Conservation (phyloP, 1,140 invertebrate species). For the Fopius arisanus region DNA sequence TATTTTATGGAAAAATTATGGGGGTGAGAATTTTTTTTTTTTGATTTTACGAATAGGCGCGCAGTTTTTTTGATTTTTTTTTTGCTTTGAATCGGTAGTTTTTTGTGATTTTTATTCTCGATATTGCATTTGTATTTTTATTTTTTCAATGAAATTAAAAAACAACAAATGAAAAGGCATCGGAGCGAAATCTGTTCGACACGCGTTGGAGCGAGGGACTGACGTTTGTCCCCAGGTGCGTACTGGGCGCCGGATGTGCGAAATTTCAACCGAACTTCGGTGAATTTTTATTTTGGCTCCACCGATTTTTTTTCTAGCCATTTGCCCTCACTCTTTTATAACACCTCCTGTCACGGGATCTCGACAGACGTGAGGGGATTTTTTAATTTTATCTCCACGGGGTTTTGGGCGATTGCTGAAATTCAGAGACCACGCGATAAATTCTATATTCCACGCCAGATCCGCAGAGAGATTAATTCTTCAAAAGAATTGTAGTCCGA, state of each 20-base stretch:
- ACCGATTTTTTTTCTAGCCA: neutral
- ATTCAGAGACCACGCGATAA: too few species aligned
- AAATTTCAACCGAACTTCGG: neutral
- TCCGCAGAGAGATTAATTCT: too few species aligned
- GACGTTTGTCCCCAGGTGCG: conserved; percentile 8
- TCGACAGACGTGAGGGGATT: neutral
- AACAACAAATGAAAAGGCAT: neutral
- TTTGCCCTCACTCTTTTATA: neutral
- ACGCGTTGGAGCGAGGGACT: neutral
- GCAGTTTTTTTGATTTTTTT: too few species aligned
- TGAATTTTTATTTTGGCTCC: neutral
- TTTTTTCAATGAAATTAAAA: neutral
- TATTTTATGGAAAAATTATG: too few species aligned
- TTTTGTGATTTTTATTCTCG: neutral
- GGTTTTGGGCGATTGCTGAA: too few species aligned
- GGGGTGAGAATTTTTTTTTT: too few species aligned
- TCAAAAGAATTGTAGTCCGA: too few species aligned
- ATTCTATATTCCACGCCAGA: neutral
- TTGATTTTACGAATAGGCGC: too few species aligned
- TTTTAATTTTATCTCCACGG: neutral
- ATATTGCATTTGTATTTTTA: too few species aligned
- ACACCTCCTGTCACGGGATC: neutral
- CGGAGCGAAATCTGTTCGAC: neutral
- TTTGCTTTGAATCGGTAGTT: too few species aligned
- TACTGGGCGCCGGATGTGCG: neutral